Percentiles rank a stretch among this genome's conserved stretches.
These are phyloP conservation scores for Mugil cephalus DNA, from an alignment of 2,113 vertebrate species.

Conservation along the genomic window DNA sequence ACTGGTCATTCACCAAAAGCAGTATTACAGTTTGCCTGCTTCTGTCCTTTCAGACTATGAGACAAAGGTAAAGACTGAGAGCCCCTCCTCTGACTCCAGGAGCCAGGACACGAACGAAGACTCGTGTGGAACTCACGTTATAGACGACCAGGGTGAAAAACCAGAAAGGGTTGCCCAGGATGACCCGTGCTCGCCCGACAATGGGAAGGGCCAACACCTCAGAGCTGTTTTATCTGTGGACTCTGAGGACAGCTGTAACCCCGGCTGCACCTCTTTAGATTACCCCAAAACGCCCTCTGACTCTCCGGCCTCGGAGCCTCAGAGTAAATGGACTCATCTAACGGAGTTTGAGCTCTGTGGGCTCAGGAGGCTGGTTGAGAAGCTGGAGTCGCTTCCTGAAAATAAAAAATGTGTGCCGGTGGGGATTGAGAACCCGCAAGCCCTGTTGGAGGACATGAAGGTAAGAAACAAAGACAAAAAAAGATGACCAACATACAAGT, in stretches of 20 bases:
- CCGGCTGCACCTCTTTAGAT: constrained; percentile 75
- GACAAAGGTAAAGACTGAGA: constrained; percentile 88
- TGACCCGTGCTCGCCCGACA: constrained; percentile 85
- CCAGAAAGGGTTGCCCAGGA: constrained; percentile 72
- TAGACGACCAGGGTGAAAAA: constrained; percentile 83
- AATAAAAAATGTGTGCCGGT: constrained; percentile 94
- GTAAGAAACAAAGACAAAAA: constrained; percentile 75
- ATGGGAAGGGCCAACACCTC: constrained; percentile 84
- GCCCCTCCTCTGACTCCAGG: constrained; percentile 91
- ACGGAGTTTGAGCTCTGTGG: constrained; percentile 96
- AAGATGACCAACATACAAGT: background rate
- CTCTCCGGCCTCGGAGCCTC: constrained; percentile 87
- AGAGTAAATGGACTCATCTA: constrained; percentile 90
- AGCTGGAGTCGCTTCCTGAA: constrained; percentile 95
- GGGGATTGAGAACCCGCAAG: constrained; percentile 92
- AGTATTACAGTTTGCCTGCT: background rate
- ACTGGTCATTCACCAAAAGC: background rate
- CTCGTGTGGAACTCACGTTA: constrained; percentile 86
- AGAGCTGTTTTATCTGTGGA: constrained; percentile 89
- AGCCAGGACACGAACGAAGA: constrained; percentile 92
- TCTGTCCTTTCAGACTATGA: constrained; percentile 84
- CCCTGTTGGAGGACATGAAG: constrained; percentile 95
- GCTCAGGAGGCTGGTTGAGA: constrained; percentile 93
- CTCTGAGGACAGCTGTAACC: constrained; percentile 88
- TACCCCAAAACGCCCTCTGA: constrained; percentile 90